A percentile compares a stretch with the other conserved stretches of the same genome.
Evolutionary conservation across 2,797 vertebrate genomes (phyloP).

Genomic region (Siniperca obscura): DNA sequence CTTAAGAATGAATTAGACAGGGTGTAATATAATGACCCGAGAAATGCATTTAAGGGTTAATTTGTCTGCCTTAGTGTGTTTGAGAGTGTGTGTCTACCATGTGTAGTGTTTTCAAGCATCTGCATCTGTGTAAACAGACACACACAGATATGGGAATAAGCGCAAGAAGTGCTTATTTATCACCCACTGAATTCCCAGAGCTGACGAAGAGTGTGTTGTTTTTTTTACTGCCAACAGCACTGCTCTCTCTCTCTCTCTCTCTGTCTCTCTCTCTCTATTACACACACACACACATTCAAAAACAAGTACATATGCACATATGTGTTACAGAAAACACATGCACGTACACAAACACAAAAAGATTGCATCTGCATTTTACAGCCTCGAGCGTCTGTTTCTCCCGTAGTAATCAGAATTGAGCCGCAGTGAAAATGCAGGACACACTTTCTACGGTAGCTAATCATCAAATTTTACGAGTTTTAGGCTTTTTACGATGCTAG

Average conservation of each 20-base stretch:
- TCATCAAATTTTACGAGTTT: conserved; percentile 57
- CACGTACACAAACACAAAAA: no score
- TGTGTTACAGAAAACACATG: background rate
- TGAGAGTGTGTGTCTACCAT: background rate
- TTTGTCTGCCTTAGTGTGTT: background rate
- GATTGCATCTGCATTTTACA: conserved; percentile 3
- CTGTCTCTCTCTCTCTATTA: background rate
- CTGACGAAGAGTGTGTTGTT: conserved; percentile 9
- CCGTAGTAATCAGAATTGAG: conserved; percentile 42
- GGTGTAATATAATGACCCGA: background rate
- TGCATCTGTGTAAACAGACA: conserved; percentile 11
- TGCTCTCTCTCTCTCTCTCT: background rate
- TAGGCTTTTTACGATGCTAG: conserved; percentile 7
- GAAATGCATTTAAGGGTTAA: background rate
- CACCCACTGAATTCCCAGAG: conserved; percentile 39
- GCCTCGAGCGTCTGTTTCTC: conserved; percentile 43
- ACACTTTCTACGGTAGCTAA: conserved; percentile 55
- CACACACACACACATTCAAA: conserved; percentile 4
- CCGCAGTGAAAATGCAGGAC: conserved; percentile 52
- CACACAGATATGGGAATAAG: conserved; percentile 42
- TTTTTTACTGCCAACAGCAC: conserved; percentile 14
- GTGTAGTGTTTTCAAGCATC: conserved; percentile 24
- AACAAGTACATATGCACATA: background rate
- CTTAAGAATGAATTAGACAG: background rate
- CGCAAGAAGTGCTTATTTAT: conserved; percentile 43